Base-by-base conservation (phyloP, 2,888 invertebrate genomes). In the Chloroclysta siterata region DNA sequence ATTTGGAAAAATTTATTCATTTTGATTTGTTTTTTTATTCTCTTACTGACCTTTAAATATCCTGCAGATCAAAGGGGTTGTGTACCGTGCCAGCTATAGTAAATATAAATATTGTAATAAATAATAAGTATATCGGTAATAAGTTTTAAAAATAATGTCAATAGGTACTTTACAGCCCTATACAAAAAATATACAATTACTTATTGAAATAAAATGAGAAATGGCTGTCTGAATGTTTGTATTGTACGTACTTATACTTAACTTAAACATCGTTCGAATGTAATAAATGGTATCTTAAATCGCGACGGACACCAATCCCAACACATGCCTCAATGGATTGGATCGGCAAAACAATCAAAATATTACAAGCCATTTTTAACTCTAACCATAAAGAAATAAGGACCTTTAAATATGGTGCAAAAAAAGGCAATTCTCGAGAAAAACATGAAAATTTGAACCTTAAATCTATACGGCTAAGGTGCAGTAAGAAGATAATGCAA, bases 211-310 rank as follows among this genome's bases (percentile, higher is more conserved):
- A 41, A 50, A 55, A 63, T 69, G 63, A 66, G 39, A 59, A 69
- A 69, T 69, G 46, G 28, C n/a, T 8, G 44, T 52, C 36, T 47
- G 44, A 42, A 42, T 60, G 33, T 60, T 55, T 59, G 33, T 63
- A 51, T 63, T 28, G 39, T 22, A 17, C 44, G 28, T 53, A 50
- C 39, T 44, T 47, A 13, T 44, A 11, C 22, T 22, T 22, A 1
- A 47, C 11, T 33, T 55, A 58, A 56, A 53, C 56, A 69, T 71
- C 66, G 66, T 72, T 67, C 58, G 69, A 74, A 67, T 67, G 66
- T 72, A 68, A 78, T 73, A 77, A 76, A 80, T 70, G 72, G 72
- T 69, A 65, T 69, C 61, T 70, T 57, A 44, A 69, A 79, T 75
- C 62, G 65, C 60, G 57, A 72, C 60, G 59, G 69, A 75, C 73